phyloP scores from a whole-genome alignment of 2,888 invertebrate genomes.

The Flabesymbios commensalis region DNA sequence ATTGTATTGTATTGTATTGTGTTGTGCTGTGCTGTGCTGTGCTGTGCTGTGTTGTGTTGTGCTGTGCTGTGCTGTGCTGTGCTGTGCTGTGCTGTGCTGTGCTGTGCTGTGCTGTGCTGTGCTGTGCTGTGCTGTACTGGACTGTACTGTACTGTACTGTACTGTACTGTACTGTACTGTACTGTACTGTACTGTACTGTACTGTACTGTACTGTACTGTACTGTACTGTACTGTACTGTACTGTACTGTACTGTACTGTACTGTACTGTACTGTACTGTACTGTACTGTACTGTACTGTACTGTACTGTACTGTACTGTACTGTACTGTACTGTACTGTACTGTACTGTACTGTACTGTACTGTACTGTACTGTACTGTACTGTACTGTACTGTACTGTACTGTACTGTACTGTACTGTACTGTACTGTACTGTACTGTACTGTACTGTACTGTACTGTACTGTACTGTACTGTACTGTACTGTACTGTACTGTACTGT shows the following conservation, averaged over 20 bases:
- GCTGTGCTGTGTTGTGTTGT: conserved; percentile 3
- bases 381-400: neutral
- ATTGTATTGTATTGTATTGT: neutral
- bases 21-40: neutral
- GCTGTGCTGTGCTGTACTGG: neutral
- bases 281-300: neutral
- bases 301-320: neutral
- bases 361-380: neutral
- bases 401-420: neutral
- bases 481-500: neutral
- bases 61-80: neutral
- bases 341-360: neutral
- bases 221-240: neutral
- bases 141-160: neutral
- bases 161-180: neutral
- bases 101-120: neutral
- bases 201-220: neutral
- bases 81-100: neutral
- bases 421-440: neutral
- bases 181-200: neutral
- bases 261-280: neutral
- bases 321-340: neutral
- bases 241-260: neutral
- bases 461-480: neutral
- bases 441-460: neutral